phyloP scores from a whole-genome alignment of 2,888 invertebrate genomes.

The Drymonia ruficornis region DNA sequence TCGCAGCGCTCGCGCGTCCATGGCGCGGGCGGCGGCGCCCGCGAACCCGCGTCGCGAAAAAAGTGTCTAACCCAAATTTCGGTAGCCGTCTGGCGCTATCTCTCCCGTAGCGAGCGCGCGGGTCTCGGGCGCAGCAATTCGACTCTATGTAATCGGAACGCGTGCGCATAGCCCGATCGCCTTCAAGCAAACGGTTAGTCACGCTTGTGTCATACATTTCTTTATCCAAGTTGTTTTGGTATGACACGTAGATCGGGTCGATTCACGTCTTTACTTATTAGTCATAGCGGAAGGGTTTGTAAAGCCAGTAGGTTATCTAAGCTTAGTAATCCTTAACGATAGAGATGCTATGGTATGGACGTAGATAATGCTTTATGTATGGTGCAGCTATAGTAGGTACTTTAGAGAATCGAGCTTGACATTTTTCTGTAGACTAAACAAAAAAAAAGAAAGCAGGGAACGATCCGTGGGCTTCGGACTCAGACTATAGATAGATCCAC shows the following conservation, averaged over 20 bases:
- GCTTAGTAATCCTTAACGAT: too few relatives aligned
- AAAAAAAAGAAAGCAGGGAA: too few relatives aligned
- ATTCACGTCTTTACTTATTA: too few relatives aligned
- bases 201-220: conserved; percentile 34
- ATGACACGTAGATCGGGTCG: conserved; percentile 1
- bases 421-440: too few relatives aligned
- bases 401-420: too few relatives aligned
- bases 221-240: conserved; percentile 28
- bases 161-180: conserved; percentile 50
- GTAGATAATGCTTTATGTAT: too few relatives aligned
- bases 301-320: neutral
- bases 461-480: too few relatives aligned
- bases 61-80: conserved; percentile 80
- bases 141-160: conserved; percentile 64
- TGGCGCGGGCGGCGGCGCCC: conserved; percentile 36
- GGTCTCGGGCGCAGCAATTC: conserved; percentile 50
- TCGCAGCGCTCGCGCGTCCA: conserved; percentile 58
- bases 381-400: too few relatives aligned
- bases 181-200: conserved; percentile 39
- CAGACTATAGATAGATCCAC: neutral
- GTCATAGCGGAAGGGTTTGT: too few relatives aligned
- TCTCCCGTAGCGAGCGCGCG: conserved; percentile 50
- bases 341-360: too few relatives aligned
- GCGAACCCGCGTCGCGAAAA: conserved; percentile 64
- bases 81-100: conserved; percentile 76